These are phyloP conservation scores for Ornithoptera priamus DNA, from an alignment of 2,888 invertebrate species.

Conservation along the genomic window DNA sequence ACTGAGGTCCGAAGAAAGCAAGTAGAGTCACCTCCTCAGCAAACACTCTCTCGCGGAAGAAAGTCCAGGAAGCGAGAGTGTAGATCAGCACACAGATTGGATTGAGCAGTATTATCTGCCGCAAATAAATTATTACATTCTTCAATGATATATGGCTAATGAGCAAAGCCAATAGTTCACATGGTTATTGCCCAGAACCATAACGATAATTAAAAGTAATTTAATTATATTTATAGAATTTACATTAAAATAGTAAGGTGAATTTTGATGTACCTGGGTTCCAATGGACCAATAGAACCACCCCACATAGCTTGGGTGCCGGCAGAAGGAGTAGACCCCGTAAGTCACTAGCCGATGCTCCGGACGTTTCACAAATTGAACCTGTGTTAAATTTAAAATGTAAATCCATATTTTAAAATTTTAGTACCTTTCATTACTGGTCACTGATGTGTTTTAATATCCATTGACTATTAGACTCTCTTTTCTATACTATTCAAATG, in stretches of 20 bases:
- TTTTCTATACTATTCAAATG: too few species aligned
- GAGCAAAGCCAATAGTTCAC: too few species aligned
- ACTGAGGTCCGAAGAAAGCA: constrained; percentile 94
- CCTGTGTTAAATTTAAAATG: constrained; percentile 56
- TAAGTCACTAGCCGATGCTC: constrained; percentile 93
- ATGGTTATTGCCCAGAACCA: too few species aligned
- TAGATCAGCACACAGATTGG: constrained; percentile 93
- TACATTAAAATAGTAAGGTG: too few species aligned
- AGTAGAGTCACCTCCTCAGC: constrained; percentile 94
- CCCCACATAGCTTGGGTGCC: constrained; percentile 98
- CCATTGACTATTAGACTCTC: too few species aligned
- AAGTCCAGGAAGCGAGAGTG: constrained; percentile 91
- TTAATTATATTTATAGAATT: too few species aligned
- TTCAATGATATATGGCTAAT: too few species aligned
- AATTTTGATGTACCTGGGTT: constrained; percentile 87
- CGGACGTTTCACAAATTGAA: constrained; percentile 87
- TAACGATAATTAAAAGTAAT: too few species aligned
- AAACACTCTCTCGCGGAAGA: constrained; percentile 92
- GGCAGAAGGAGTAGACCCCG: constrained; percentile 91
- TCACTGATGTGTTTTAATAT: too few species aligned
- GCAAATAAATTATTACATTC: neutral
- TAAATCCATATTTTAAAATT: too few species aligned
- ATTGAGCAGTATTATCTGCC: constrained; percentile 91
- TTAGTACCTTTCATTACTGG: too few species aligned
- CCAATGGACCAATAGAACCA: constrained; percentile 99